Base-by-base conservation (phyloP, 2,888 invertebrate genomes). In the Noctua comes region DNA sequence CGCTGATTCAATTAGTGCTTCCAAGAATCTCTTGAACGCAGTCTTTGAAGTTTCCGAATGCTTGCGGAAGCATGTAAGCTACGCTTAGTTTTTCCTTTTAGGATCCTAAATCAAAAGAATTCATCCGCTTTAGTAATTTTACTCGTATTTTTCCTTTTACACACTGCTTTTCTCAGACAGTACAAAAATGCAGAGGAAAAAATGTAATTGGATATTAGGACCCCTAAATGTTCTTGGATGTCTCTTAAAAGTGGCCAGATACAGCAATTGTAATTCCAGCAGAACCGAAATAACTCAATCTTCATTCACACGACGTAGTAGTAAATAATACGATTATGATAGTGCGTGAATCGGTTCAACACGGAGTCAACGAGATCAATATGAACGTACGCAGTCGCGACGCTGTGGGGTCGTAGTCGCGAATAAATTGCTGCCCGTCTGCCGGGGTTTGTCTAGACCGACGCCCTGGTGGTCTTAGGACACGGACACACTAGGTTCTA, bases 351-450 rank as follows among this genome's bases (percentile, higher is more conserved):
- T 70, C 62, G 48, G 64, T 80, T 70, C 78, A 83, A 71, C 73
- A 40, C 27, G 40, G 82, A 84, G 85, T 90, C 87, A 89, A 84
- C 83, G 79, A 83, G 87, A 88, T 89, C 90, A 90, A 90, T 91
- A 89, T 88, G 88, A 88, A 91, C 80, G 82, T 85, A 92, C 84
- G 86, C 84, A 82, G 85, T 83, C 77, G 84, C 84, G 88, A 77
- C 88, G 85, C 81, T 75, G 73, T 76, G 83, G 79, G 90, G 89
- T 90, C 89, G 87, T 68, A 84, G 79, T 84, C 78, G 82, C 84
- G 76, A 85, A 92, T 92, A 90, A 92, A 91, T 92, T 92, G 87
- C 78, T 80, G 77, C 83, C 80, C 78, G 82, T 77, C 87, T 88
- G 86, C 80, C 76, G 68, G 76, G 36, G 79, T 77, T 77, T 68